Conservation (phyloP, 2,113 vertebrate species). For the Calonectris borealis region DNA sequence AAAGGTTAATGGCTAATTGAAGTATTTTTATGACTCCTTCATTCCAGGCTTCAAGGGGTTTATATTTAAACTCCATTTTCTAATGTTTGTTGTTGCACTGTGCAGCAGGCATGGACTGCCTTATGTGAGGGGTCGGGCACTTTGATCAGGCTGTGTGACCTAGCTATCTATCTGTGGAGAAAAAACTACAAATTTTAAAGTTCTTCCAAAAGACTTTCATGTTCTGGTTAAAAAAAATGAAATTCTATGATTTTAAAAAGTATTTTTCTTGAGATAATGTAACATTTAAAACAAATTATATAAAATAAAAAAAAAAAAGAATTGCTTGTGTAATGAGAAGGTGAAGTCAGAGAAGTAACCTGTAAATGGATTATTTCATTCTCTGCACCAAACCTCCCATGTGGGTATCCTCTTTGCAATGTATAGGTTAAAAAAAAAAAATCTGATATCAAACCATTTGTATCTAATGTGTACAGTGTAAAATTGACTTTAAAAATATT, state of each 20-base stretch:
- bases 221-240: slow-evolving; percentile 75
- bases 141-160: slow-evolving; percentile 39
- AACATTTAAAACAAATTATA: slow-evolving; percentile 82
- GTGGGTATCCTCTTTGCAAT: slow-evolving; percentile 79
- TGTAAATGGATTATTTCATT: slow-evolving; percentile 70
- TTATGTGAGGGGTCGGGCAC: slow-evolving; percentile 10
- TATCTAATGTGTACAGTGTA: slow-evolving; percentile 93
- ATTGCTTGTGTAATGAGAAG: slow-evolving; percentile 66
- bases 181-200: slow-evolving; percentile 68
- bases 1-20: slow-evolving; percentile 75
- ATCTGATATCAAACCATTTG: slow-evolving; percentile 81
- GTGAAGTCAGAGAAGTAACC: slow-evolving; percentile 67
- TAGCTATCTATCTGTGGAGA: slow-evolving; percentile 37
- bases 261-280: slow-evolving; percentile 84
- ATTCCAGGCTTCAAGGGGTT: slow-evolving; percentile 69
- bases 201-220: slow-evolving; percentile 81
- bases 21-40: slow-evolving; percentile 74
- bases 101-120: slow-evolving; percentile 43
- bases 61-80: slow-evolving; percentile 53
- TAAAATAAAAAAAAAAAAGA: slow-evolving; percentile 67
- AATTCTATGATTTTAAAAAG: slow-evolving; percentile 80
- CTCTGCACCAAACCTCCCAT: slow-evolving; percentile 71
- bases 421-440: slow-evolving; percentile 81
- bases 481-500: slow-evolving; percentile 92
- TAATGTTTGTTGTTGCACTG: slow-evolving; percentile 49